Evolutionary conservation across 1,140 invertebrate genomes (phyloP).

Genomic region (Drosophila parvula): DNA sequence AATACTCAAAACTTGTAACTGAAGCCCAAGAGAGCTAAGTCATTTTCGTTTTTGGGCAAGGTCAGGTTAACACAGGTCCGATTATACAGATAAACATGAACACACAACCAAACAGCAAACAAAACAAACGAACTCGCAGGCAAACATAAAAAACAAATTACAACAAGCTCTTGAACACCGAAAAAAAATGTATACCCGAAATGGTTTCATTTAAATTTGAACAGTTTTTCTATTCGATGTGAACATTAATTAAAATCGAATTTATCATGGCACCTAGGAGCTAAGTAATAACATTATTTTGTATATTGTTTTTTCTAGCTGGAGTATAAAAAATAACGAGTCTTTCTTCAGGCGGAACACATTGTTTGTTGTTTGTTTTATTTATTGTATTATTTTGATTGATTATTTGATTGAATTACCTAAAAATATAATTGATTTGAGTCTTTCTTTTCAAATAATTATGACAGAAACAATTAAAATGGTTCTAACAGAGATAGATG

Average conservation of each 20-base stretch:
- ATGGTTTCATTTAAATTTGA: neutral
- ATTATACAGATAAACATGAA: constrained; percentile 51
- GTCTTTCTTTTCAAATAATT: neutral
- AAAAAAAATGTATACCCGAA: neutral
- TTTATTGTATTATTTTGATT: neutral
- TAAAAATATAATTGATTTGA: neutral
- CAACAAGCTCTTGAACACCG: constrained; percentile 38
- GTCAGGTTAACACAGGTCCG: constrained; percentile 45
- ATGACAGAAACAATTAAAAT: neutral
- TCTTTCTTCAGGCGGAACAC: neutral
- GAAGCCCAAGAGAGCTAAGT: constrained; percentile 9
- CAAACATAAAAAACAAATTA: constrained; percentile 52
- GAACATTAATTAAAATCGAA: neutral
- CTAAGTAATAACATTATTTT: neutral
- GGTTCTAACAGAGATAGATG: neutral
- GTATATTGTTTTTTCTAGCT: neutral
- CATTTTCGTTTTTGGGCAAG: constrained; percentile 49
- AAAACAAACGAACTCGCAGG: constrained; percentile 24
- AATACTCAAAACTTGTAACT: constrained; percentile 25
- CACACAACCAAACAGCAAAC: constrained; percentile 22
- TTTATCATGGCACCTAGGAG: neutral
- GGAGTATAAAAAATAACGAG: neutral
- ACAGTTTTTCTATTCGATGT: neutral
- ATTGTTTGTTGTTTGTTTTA: too few relatives aligned
- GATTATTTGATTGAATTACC: neutral